A percentile compares a stretch with the other conserved stretches of the same genome.
Conservation (phyloP, 2,888 invertebrate genomes). For the Dryobotodes eremita region DNA sequence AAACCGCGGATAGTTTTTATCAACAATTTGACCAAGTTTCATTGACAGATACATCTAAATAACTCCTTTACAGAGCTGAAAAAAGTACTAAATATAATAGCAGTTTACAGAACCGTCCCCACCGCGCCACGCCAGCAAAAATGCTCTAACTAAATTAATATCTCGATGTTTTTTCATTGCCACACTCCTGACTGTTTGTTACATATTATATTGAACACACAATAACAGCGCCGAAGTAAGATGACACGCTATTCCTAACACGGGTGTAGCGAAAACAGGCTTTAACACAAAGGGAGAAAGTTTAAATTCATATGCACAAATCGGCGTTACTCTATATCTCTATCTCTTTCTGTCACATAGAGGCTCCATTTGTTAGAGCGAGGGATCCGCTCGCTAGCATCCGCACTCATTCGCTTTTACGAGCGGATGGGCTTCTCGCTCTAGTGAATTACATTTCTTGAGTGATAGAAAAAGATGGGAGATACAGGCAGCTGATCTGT, state of each 20-base stretch:
- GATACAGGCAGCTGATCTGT: not conserved
- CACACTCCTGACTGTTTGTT: constrained; percentile 77
- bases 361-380: not conserved
- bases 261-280: constrained; percentile 58
- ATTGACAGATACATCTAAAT: not conserved
- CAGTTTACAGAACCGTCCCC: constrained; percentile 5
- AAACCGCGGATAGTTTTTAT: not conserved
- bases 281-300: constrained; percentile 25
- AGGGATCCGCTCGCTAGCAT: constrained; percentile 10
- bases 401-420: constrained; percentile 29
- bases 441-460: not conserved
- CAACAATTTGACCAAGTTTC: not conserved
- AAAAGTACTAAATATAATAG: not conserved
- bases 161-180: constrained; percentile 80
- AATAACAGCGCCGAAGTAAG: constrained; percentile 63
- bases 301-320: constrained; percentile 18
- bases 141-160: constrained; percentile 73
- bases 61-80: not conserved
- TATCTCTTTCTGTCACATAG: constrained; percentile 1
- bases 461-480: constrained; percentile 7
- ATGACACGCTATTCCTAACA: constrained; percentile 47
- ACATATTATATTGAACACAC: constrained; percentile 67
- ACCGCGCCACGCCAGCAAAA: constrained; percentile 12
- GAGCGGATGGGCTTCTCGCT: constrained; percentile 9
- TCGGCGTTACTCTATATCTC: not conserved